Evolutionary conservation across 2,888 invertebrate species (phyloP).

Genomic region (Osmoderma eremita): DNA sequence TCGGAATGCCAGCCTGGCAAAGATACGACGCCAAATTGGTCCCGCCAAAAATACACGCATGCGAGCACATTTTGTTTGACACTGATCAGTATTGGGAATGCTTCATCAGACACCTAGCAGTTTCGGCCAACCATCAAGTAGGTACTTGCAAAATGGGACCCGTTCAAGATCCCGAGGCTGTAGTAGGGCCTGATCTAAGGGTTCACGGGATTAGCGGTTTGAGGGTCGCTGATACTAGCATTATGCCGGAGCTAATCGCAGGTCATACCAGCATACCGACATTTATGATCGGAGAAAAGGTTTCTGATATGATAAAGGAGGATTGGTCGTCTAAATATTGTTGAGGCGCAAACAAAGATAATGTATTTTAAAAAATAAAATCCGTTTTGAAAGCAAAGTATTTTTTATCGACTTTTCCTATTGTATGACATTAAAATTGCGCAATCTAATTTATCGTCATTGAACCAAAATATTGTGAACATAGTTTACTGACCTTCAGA

Average conservation of each 20-base stretch:
- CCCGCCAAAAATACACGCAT: constrained; percentile 65
- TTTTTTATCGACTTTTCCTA: no score
- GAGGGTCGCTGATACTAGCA: constrained; percentile 68
- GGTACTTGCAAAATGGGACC: constrained; percentile 70
- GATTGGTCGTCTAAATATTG: constrained; percentile 55
- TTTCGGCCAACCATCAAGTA: constrained; percentile 66
- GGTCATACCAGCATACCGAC: constrained; percentile 67
- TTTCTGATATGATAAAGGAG: constrained; percentile 66
- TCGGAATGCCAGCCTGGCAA: constrained; percentile 64
- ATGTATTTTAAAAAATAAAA: no score
- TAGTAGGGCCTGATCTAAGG: constrained; percentile 67
- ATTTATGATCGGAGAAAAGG: constrained; percentile 69
- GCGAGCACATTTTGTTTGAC: constrained; percentile 59
- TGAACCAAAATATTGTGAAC: no score
- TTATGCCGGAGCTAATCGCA: constrained; percentile 66
- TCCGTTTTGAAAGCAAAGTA: no score
- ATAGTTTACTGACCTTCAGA: no score
- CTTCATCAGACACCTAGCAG: constrained; percentile 62
- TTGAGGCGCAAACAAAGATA: no score
- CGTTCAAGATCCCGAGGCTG: constrained; percentile 64
- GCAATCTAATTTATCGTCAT: no score
- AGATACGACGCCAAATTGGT: constrained; percentile 62
- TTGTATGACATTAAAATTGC: no score
- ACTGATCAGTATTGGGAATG: constrained; percentile 68
- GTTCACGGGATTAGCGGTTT: constrained; percentile 66